A percentile compares a stretch with the other conserved stretches of the same genome.
phyloP scores from a whole-genome alignment of 2,797 vertebrate genomes.

The Hirundo rustica region DNA sequence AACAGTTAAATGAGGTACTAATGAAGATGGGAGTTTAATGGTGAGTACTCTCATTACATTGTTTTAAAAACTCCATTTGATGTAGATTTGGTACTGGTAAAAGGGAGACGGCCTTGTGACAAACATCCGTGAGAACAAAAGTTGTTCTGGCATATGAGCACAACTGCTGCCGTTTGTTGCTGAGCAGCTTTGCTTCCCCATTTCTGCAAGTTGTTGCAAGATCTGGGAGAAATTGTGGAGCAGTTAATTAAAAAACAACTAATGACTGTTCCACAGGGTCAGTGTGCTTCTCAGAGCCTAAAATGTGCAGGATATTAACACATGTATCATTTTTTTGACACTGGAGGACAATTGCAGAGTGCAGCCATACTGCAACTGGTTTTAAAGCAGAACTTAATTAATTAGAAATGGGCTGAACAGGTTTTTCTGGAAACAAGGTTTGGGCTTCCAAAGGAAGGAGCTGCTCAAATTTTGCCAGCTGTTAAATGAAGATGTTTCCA shows the following conservation, averaged over 20 bases:
- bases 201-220: constrained; percentile 38
- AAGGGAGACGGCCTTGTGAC: constrained; percentile 18
- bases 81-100: constrained; percentile 29
- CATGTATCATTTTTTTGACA: constrained; percentile 65
- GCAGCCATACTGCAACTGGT: not conserved
- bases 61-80: constrained; percentile 57
- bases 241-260: constrained; percentile 69
- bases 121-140: constrained; percentile 25
- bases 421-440: not conserved
- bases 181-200: not conserved
- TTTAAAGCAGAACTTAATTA: constrained; percentile 53
- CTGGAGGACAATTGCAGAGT: constrained; percentile 21
- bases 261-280: constrained; percentile 56
- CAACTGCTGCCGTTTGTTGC: not conserved
- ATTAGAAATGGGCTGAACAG: not conserved
- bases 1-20: constrained; percentile 64
- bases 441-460: not conserved
- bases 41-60: constrained; percentile 60
- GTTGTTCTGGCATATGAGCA: constrained; percentile 1
- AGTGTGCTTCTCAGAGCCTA: constrained; percentile 45
- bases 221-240: not conserved
- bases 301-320: constrained; percentile 61
- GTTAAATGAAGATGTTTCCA: not conserved
- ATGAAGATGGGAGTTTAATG: constrained; percentile 66
- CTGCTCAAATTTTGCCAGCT: not conserved